Conservation (phyloP, 2,888 invertebrate genomes). For the Cephus sareptanus region DNA sequence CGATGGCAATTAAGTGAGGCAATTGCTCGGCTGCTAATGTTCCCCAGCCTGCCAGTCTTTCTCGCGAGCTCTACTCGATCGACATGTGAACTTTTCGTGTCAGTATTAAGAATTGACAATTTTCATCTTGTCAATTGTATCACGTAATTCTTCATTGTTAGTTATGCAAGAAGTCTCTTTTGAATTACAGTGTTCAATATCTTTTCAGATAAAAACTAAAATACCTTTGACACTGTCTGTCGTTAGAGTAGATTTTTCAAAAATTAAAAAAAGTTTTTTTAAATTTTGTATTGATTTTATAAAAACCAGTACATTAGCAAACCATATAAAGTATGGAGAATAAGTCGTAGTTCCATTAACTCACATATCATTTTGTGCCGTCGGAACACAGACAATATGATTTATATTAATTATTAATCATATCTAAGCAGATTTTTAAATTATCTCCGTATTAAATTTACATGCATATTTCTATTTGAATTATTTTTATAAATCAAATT, state of each 20-base stretch:
- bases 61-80: slow-evolving; percentile 20
- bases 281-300: background rate
- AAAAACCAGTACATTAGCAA: background rate
- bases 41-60: slow-evolving; percentile 33
- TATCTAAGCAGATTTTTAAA: background rate
- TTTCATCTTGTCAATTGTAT: background rate
- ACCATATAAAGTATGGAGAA: background rate
- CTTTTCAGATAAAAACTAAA: background rate
- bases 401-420: background rate
- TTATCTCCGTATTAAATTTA: background rate
- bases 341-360: background rate
- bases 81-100: background rate
- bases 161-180: background rate
- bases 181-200: background rate
- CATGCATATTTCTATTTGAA: background rate
- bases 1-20: slow-evolving; percentile 43
- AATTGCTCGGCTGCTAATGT: slow-evolving; percentile 24
- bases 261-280: background rate
- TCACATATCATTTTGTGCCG: background rate
- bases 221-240: background rate
- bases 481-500: background rate
- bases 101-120: background rate
- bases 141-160: background rate
- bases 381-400: background rate
- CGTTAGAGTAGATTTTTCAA: background rate